Percentiles rank a stretch among this genome's conserved stretches.
phyloP scores from a whole-genome alignment of 2,797 vertebrate genomes.

The Lagodon rhomboides region DNA sequence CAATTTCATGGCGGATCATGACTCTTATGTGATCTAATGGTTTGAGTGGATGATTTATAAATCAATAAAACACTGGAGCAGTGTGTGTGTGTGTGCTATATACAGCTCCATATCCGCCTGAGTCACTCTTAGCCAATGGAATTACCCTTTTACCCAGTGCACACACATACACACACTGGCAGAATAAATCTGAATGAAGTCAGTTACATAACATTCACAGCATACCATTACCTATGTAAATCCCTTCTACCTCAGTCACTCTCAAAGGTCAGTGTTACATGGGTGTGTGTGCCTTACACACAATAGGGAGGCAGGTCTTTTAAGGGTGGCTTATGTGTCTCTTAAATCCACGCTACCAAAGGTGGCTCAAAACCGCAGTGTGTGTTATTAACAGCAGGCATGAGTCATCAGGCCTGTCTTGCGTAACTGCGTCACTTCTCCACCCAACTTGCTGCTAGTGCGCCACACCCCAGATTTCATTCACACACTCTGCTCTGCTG shows the following conservation, averaged over 20 bases:
- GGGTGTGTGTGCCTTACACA: slow-evolving; percentile 19
- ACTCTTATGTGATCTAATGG: slow-evolving; percentile 39
- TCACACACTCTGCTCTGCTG: slow-evolving; percentile 70
- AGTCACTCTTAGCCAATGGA: slow-evolving; percentile 41
- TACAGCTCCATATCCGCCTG: slow-evolving; percentile 23
- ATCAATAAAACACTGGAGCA: slow-evolving; percentile 34
- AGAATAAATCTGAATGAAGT: slow-evolving; percentile 68
- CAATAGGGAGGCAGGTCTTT: slow-evolving; percentile 56
- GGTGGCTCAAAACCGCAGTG: slow-evolving; percentile 69
- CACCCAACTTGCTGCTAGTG: slow-evolving; percentile 70
- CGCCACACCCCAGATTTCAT: slow-evolving; percentile 81
- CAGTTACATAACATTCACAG: slow-evolving; percentile 52
- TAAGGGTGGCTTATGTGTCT: slow-evolving; percentile 44
- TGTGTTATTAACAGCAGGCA: slow-evolving; percentile 78
- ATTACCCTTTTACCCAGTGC: slow-evolving; percentile 29
- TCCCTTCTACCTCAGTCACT: slow-evolving; percentile 28
- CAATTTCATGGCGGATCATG: slow-evolving; percentile 42
- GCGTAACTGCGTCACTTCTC: slow-evolving; percentile 76
- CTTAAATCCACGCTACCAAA: slow-evolving; percentile 57
- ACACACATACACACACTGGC: slow-evolving; percentile 11
- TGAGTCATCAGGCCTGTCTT: slow-evolving; percentile 82
- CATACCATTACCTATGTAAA: slow-evolving; percentile 46
- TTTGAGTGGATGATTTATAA: slow-evolving; percentile 53
- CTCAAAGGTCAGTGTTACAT: slow-evolving; percentile 38
- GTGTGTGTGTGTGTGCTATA: slow-evolving; percentile 10